These are phyloP conservation scores for Iselma pallidipennis DNA, from an alignment of 2,888 invertebrate species.

Conservation along the genomic window DNA sequence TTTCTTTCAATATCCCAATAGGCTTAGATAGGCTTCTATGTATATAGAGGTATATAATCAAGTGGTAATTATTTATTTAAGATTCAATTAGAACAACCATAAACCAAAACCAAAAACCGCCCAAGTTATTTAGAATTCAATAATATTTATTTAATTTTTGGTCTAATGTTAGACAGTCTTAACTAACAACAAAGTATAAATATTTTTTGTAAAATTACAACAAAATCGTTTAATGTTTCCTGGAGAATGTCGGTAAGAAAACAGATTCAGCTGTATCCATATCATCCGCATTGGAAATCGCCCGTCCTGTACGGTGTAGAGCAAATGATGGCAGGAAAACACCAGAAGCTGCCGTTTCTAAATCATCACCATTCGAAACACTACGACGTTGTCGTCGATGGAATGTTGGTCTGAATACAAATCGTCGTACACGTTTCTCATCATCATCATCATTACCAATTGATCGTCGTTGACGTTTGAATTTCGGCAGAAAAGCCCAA, in stretches of 20 bases:
- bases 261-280: constrained; percentile 16
- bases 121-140: neutral
- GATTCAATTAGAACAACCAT: neutral
- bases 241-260: constrained; percentile 11
- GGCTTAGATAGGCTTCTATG: neutral
- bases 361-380: neutral
- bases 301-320: neutral
- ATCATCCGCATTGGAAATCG: neutral
- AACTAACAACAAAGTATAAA: neutral
- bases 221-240: neutral
- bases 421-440: neutral
- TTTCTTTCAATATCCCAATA: no score
- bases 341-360: neutral
- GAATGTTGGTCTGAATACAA: neutral
- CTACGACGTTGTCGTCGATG: neutral
- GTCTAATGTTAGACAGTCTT: neutral
- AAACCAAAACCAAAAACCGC: neutral
- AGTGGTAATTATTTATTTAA: neutral
- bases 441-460: neutral
- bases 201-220: neutral
- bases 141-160: neutral
- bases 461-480: constrained; percentile 2
- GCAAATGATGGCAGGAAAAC: neutral
- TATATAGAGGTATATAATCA: neutral
- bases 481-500: neutral